phyloP scores from a whole-genome alignment of 1,140 invertebrate species.

The Heterodera schachtii region DNA sequence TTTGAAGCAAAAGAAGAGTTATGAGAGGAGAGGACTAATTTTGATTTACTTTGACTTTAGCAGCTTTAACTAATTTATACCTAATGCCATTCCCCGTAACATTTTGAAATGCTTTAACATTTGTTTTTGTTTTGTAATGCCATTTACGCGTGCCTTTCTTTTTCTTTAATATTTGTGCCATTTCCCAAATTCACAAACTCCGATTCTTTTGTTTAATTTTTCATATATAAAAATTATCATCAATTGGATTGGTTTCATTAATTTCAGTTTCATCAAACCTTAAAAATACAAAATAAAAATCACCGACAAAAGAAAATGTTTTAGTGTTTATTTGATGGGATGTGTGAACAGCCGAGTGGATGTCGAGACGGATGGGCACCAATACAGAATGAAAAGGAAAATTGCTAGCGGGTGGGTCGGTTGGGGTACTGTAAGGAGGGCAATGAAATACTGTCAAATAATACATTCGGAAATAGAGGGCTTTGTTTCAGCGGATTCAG shows the following conservation, averaged over 20 bases:
- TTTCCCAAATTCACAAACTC: no score
- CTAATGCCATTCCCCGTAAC: not conserved
- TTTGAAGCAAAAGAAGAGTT: conserved; percentile 21
- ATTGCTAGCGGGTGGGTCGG: conserved; percentile 43
- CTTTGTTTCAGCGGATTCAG: conserved; percentile 41
- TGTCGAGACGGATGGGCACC: conserved; percentile 36
- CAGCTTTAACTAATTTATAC: not conserved
- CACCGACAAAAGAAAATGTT: not conserved
- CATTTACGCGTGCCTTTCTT: not conserved
- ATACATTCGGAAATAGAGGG: conserved; percentile 9
- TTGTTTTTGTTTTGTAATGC: not conserved
- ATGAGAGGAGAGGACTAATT: not conserved
- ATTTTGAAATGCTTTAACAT: not conserved
- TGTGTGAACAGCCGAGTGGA: conserved; percentile 43
- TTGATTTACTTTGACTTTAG: not conserved
- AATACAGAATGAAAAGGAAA: conserved; percentile 31
- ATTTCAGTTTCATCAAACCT: no score
- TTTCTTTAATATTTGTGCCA: not conserved
- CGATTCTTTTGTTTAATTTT: no score
- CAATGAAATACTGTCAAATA: not conserved
- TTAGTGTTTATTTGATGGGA: conserved; percentile 19
- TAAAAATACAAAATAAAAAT: no score
- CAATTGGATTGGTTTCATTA: no score
- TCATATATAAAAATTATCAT: no score
- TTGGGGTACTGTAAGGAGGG: conserved; percentile 18